These are phyloP conservation scores for Ypsolopha scabrella DNA, from an alignment of 2,888 invertebrate species.

Conservation along the genomic window DNA sequence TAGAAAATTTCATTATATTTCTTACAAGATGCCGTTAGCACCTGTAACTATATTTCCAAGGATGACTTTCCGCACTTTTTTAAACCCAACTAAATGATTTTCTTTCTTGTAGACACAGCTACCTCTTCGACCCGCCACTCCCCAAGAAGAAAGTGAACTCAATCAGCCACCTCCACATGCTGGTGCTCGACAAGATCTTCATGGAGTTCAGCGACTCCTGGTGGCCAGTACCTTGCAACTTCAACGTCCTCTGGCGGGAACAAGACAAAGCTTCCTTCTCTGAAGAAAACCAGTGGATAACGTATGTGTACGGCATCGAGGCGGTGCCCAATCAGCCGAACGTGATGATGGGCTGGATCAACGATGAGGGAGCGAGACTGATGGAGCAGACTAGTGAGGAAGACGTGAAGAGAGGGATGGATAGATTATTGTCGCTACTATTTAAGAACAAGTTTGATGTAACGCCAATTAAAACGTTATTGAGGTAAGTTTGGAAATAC, in stretches of 20 bases:
- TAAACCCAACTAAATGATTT: neutral
- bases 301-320: neutral
- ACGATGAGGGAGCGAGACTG: constrained; percentile 56
- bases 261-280: neutral
- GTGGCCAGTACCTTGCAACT: neutral
- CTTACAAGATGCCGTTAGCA: no score
- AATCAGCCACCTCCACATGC: constrained; percentile 63
- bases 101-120: neutral
- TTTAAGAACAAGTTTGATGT: neutral
- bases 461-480: neutral
- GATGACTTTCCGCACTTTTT: no score
- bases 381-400: constrained; percentile 58
- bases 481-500: neutral
- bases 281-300: constrained; percentile 2
- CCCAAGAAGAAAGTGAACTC: constrained; percentile 36
- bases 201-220: constrained; percentile 18
- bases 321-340: constrained; percentile 12
- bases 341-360: constrained; percentile 67
- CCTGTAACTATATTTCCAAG: no score
- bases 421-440: neutral
- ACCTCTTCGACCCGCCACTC: neutral
- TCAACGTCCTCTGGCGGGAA: neutral
- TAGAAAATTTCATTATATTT: no score
- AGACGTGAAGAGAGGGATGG: neutral
- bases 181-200: constrained; percentile 71